Evolutionary conservation across 2,888 invertebrate species (phyloP).

Genomic region (Dexiosoma caninum): DNA sequence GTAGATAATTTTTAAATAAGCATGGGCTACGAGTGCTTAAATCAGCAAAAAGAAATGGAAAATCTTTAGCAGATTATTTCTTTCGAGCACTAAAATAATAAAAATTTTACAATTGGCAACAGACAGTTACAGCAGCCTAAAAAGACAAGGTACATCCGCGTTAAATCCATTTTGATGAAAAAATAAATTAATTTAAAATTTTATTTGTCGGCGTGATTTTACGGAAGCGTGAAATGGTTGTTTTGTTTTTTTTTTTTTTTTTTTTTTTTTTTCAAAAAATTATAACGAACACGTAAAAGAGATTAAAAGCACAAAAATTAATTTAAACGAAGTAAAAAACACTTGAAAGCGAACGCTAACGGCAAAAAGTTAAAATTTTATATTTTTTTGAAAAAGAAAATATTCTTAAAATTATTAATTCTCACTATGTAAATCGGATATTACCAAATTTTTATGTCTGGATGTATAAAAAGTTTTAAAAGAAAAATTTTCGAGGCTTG

Average conservation of each 20-base stretch:
- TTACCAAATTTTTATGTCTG: neutral
- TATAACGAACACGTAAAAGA: neutral
- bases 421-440: too few relatives aligned
- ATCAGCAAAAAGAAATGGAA: neutral
- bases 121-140: neutral
- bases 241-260: too few relatives aligned
- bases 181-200: slow-evolving; percentile 45
- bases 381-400: neutral
- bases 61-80: neutral
- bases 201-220: slow-evolving; percentile 42
- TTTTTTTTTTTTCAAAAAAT: neutral
- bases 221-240: slow-evolving; percentile 42
- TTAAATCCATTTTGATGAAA: slow-evolving; percentile 24
- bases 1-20: neutral
- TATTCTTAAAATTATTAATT: too few relatives aligned
- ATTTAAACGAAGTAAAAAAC: slow-evolving; percentile 27
- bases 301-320: slow-evolving; percentile 31
- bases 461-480: neutral
- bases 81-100: neutral
- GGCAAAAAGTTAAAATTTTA: neutral
- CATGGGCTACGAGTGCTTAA: neutral
- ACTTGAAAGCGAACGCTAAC: neutral
- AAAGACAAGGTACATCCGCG: neutral
- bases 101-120: slow-evolving; percentile 2
- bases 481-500: neutral